Conservation (phyloP, 2,113 vertebrate species). For the Etheostoma spectabile region DNA sequence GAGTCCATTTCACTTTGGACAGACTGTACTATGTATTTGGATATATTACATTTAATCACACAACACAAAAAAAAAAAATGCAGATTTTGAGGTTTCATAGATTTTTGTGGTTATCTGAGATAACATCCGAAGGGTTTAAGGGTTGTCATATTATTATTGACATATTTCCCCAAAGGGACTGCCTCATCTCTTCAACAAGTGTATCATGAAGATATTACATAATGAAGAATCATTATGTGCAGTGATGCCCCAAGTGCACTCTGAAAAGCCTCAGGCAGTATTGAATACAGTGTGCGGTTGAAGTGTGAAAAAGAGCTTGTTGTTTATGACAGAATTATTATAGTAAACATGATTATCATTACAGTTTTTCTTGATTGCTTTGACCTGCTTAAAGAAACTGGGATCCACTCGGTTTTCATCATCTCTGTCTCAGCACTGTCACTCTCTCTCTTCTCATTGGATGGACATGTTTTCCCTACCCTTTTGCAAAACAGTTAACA, state of each 20-base stretch:
- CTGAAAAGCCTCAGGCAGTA: conserved; percentile 31
- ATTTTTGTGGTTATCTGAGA: conserved; percentile 4
- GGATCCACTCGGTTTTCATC: too few relatives aligned
- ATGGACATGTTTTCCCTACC: too few relatives aligned
- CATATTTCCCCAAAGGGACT: conserved; percentile 21
- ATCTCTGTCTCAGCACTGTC: too few relatives aligned
- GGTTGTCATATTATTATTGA: conserved; percentile 6
- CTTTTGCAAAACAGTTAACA: too few relatives aligned
- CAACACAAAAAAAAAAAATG: background rate
- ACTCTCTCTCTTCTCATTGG: too few relatives aligned
- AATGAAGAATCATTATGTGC: conserved; percentile 47
- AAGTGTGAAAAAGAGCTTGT: conserved; percentile 6
- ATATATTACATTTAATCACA: background rate
- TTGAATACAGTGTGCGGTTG: conserved; percentile 7
- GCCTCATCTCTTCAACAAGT: conserved; percentile 4
- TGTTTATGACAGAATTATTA: conserved; percentile 24
- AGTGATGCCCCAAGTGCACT: conserved; percentile 26
- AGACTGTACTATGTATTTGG: background rate
- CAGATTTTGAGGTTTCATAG: background rate
- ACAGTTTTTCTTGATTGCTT: too few relatives aligned
- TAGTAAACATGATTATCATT: conserved; percentile 14
- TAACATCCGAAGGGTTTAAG: conserved; percentile 1
- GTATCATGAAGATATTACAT: conserved; percentile 34
- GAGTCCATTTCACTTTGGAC: background rate
- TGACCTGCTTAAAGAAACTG: too few relatives aligned